Evolutionary conservation across 2,113 vertebrate genomes (phyloP), one percentile per base, ranked within the genome.

Genomic region (Anolis sagrei): DNA sequence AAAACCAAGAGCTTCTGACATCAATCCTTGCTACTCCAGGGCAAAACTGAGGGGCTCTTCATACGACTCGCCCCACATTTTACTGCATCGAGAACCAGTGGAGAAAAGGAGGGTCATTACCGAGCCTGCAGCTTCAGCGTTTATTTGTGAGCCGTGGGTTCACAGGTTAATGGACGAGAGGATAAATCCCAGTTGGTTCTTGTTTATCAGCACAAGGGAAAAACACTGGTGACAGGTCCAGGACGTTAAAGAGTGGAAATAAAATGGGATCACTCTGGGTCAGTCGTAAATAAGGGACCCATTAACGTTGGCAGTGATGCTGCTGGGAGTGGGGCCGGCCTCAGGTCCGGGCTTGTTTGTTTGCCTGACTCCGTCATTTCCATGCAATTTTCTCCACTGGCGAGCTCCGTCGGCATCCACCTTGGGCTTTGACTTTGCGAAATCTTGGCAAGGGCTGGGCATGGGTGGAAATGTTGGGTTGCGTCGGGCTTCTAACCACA

Each of bases 91-190:
- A 14, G 49, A 9, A 29, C 25, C 14, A 44, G 18, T 69, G 73
- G 49, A 27, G 27, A 25, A 32, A n/a, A 19, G 29, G 72, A 36
- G 18, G 51, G 19, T 39, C 36, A 21, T 11, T 61, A 58, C 10
- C 2, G 23, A 80, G 77, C 39, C n/a, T 86, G 84, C 84, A 25
- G 39, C 68, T 76, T 66, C 66, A 39, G 80, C 51, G 51, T 83
- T 51, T 83, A 83, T 87, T 87, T 87, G 81, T 2, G 1, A 87
- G 54, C 36, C 13, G 29, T 6, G 23, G n/a, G 81, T 64, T 32
- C 86, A 87, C 75, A 83, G 81, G 86, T 87, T 87, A 83, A 87
- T 87, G 81, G 86, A 79, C 4, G 54, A 54, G 81, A 49, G 68
- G 76, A 87, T 83, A 87, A 87, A 83, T 83, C 76, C 80, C 51